Evolutionary conservation across 1,140 invertebrate genomes (phyloP), one percentile per base, ranked within the genome.

Genomic region (Hycleus phaleratus): DNA sequence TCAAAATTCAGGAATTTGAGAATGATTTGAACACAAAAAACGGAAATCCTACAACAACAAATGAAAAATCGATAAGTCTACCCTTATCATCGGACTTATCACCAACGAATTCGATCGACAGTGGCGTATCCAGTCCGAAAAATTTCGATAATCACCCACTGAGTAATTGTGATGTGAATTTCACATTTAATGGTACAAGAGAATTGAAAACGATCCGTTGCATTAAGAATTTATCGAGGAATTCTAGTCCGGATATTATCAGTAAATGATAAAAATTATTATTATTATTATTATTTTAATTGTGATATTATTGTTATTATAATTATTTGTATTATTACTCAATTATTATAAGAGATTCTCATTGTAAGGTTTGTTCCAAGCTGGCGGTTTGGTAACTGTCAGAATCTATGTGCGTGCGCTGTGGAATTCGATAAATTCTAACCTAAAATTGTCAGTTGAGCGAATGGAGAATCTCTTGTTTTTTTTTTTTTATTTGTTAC

Each of bases 131-230:
- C 2, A 68, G 68, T 46, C 71, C 72, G 1, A 68, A 62, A 38
- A 64, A 64, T 12, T 60, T 74, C 68, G 74, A 77, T 40, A 65
- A 67, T n/a, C 79, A 81, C 70, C 80, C 80, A 0, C 61, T 82
- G 8, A 78, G 78, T 48, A 79, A 79, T 55, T 75, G 74, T 50
- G 84, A 84, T 66, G 83, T 86, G 2, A 81, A 79, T 67, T 82
- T 85, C 43, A 82, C 79, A 55, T 85, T 78, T 60, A 82, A 82
- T 51, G 83, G 83, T 38, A 85, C 82, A 2, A 83, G 82, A 3
- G 82, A 85, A 70, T 67, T 85, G 42, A 84, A 84, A 67, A 79
- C 73, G 5, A 77, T 83, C n/a, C 79, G 78, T 53, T 70, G 61
- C 51, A 50, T 68, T 7, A 67, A 63, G 46, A 65, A 68, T 47